Percentiles rank a stretch among this genome's conserved stretches.
phyloP scores from a whole-genome alignment of 2,113 vertebrate species.

The Rhineura floridana region DNA sequence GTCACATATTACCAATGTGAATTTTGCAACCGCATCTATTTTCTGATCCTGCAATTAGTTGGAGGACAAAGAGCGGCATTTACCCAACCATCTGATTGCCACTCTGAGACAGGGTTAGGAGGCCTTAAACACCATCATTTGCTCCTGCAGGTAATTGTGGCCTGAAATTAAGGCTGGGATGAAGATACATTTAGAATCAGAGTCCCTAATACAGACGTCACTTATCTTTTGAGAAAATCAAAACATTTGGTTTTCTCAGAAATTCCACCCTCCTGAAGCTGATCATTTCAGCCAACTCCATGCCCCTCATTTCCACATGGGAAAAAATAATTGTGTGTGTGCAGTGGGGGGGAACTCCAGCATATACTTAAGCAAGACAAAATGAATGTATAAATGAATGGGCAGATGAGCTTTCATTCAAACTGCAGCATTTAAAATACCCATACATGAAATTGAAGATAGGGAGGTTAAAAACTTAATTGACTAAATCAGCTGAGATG shows the following conservation, averaged over 20 bases:
- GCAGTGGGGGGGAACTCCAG: not conserved
- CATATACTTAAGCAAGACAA: constrained; percentile 24
- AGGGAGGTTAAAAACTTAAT: constrained; percentile 75
- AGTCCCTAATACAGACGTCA: not conserved
- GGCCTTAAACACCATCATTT: not conserved
- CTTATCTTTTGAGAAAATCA: not conserved
- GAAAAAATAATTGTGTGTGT: not conserved
- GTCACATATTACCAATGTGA: not conserved
- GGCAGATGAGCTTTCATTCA: constrained; percentile 71
- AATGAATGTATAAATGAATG: constrained; percentile 64
- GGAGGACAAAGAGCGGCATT: accelerated
- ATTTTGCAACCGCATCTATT: not conserved
- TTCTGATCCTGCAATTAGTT: not conserved
- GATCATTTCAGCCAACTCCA: constrained; percentile 17
- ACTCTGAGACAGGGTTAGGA: accelerated
- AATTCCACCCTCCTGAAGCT: not conserved
- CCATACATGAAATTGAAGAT: constrained; percentile 66
- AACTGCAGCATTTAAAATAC: constrained; percentile 67
- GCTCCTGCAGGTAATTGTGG: not conserved
- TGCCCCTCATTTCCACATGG: not conserved
- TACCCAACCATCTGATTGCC: accelerated
- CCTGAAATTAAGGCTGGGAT: not conserved
- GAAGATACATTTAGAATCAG: not conserved
- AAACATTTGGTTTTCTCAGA: constrained; percentile 5
- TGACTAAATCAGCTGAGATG: constrained; percentile 67